phyloP scores from a whole-genome alignment of 2,797 vertebrate genomes.

The Acrossocheilus fasciatus region DNA sequence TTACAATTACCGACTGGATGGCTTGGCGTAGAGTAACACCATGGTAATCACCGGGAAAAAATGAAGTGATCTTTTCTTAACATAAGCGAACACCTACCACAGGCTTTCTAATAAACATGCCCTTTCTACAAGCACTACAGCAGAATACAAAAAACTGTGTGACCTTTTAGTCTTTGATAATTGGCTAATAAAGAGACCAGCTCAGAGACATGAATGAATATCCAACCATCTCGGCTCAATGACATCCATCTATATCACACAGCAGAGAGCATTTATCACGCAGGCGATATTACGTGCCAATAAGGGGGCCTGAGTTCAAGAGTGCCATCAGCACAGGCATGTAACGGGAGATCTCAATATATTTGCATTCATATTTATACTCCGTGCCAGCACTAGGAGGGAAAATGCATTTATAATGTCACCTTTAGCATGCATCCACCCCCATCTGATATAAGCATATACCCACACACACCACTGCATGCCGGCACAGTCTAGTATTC shows the following conservation, averaged over 20 bases:
- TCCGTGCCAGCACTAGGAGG: slow-evolving; percentile 22
- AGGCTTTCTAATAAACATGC: slow-evolving; percentile 24
- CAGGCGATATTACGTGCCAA: slow-evolving; percentile 16
- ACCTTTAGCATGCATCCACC: slow-evolving; percentile 20
- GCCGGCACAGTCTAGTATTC: not conserved
- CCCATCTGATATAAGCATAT: slow-evolving; percentile 28
- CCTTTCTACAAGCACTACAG: slow-evolving; percentile 22
- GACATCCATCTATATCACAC: slow-evolving; percentile 30
- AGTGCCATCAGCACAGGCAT: slow-evolving; percentile 6
- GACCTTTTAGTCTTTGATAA: slow-evolving; percentile 48
- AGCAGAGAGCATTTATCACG: not conserved
- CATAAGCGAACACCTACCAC: slow-evolving; percentile 25
- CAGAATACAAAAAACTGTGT: slow-evolving; percentile 26
- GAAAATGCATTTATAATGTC: slow-evolving; percentile 44
- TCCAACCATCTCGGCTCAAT: not conserved
- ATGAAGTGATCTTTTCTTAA: not conserved
- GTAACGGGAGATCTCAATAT: slow-evolving; percentile 38
- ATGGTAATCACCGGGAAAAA: slow-evolving; percentile 17
- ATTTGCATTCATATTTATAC: slow-evolving; percentile 33
- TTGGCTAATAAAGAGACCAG: slow-evolving; percentile 30
- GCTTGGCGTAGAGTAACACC: not conserved
- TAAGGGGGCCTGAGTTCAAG: slow-evolving; percentile 1
- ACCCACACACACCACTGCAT: not conserved
- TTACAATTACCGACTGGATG: slow-evolving; percentile 10
- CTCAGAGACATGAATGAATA: slow-evolving; percentile 11